These are phyloP conservation scores for Charina bottae DNA, from an alignment of 2,113 vertebrate genomes.

Conservation along the genomic window DNA sequence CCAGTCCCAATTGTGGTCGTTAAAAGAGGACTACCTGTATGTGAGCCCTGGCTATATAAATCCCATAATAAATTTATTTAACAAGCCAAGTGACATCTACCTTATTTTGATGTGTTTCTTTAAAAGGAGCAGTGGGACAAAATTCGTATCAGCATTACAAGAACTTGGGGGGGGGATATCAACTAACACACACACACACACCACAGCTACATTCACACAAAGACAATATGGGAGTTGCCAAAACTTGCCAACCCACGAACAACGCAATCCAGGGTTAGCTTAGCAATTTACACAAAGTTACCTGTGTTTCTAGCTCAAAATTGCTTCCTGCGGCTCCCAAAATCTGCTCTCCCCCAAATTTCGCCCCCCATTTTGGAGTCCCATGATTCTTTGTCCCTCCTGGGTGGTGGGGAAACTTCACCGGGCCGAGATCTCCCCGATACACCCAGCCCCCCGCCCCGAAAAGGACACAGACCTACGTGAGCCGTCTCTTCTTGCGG, in stretches of 20 bases:
- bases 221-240: background rate
- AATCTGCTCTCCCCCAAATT: background rate
- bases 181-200: background rate
- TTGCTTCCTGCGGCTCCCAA: background rate
- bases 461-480: conserved; percentile 57
- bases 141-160: background rate
- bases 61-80: too few species aligned
- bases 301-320: background rate
- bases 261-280: too few species aligned
- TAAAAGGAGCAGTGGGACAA: too few species aligned
- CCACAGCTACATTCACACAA: background rate
- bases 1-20: too few species aligned
- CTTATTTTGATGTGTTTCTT: too few species aligned
- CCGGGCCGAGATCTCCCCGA: background rate
- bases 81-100: too few species aligned
- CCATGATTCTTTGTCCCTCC: background rate
- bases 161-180: background rate
- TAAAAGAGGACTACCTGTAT: too few species aligned
- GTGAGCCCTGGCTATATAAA: too few species aligned
- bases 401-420: background rate
- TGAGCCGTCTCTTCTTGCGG: conserved; percentile 37
- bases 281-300: background rate
- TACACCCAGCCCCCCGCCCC: background rate
- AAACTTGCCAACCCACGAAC: background rate
- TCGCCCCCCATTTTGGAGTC: background rate